A percentile compares a stretch with the other conserved stretches of the same genome.
phyloP scores from a whole-genome alignment of 2,888 invertebrate species.

The Spilarctia lutea region DNA sequence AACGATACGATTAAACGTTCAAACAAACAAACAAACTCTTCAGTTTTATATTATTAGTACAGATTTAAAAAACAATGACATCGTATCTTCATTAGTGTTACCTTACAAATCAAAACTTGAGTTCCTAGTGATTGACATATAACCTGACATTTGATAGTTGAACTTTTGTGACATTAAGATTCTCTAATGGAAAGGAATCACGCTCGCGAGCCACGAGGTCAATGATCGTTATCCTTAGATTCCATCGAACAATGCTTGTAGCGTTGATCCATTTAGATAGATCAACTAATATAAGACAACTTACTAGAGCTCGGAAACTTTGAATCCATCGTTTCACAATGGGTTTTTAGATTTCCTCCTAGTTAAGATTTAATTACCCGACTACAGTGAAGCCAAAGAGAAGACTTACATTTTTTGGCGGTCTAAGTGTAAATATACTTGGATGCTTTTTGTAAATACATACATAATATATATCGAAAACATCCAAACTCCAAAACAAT shows the following conservation, averaged over 20 bases:
- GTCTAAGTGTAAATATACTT: too few species aligned
- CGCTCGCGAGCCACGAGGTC: constrained; percentile 34
- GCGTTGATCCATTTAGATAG: constrained; percentile 12
- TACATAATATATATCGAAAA: too few species aligned
- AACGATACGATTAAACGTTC: too few species aligned
- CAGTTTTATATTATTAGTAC: too few species aligned
- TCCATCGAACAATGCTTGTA: neutral
- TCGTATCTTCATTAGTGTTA: too few species aligned
- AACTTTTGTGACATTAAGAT: constrained; percentile 25
- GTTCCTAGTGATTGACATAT: constrained; percentile 31
- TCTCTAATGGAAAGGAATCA: constrained; percentile 29
- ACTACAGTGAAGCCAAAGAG: too few species aligned
- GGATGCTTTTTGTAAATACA: too few species aligned
- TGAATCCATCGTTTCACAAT: neutral
- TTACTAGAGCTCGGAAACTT: neutral
- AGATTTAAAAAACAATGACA: too few species aligned
- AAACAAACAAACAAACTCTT: too few species aligned
- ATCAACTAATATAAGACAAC: neutral
- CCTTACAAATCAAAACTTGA: constrained; percentile 13
- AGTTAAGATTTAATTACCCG: neutral
- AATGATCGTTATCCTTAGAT: constrained; percentile 19
- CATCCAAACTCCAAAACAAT: too few species aligned
- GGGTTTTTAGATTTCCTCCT: neutral
- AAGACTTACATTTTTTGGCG: too few species aligned
- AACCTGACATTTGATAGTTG: constrained; percentile 33